Percentiles rank a stretch among this genome's conserved stretches.
phyloP scores from a whole-genome alignment of 2,113 vertebrate species.

The Aramus guarauna region DNA sequence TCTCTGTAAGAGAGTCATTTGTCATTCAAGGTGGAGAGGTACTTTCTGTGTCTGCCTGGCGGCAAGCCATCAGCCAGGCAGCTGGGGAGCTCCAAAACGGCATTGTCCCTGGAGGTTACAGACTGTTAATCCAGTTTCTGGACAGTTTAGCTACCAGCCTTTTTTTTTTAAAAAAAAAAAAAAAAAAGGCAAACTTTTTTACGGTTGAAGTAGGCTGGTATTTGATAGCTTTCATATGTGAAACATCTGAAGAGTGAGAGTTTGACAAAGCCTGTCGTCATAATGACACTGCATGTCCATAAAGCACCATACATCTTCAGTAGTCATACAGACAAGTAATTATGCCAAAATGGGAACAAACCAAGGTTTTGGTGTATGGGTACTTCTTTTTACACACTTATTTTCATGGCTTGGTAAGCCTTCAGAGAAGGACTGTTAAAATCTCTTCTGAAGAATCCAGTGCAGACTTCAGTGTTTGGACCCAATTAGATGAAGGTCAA shows the following conservation, averaged over 20 bases:
- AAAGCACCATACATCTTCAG: neutral
- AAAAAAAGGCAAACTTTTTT: neutral
- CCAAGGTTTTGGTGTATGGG: neutral
- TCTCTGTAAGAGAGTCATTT: neutral
- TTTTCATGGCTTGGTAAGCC: neutral
- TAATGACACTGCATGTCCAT: neutral
- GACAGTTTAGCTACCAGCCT: neutral
- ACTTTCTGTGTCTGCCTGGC: neutral
- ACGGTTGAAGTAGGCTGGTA: neutral
- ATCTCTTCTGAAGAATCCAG: neutral
- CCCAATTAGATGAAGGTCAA: neutral
- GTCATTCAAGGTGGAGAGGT: neutral
- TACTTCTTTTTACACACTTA: neutral
- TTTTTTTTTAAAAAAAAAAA: too few species aligned
- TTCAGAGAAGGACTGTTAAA: neutral
- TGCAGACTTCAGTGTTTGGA: neutral
- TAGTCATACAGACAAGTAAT: neutral
- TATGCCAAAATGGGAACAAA: neutral
- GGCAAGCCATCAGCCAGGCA: neutral
- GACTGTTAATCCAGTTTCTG: neutral
- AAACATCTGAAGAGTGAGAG: neutral
- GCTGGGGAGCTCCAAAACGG: neutral
- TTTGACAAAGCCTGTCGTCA: neutral
- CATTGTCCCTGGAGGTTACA: neutral
- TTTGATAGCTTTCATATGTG: neutral